Conservation (phyloP, 2,888 invertebrate genomes). For the Temnothorax ravouxi region DNA sequence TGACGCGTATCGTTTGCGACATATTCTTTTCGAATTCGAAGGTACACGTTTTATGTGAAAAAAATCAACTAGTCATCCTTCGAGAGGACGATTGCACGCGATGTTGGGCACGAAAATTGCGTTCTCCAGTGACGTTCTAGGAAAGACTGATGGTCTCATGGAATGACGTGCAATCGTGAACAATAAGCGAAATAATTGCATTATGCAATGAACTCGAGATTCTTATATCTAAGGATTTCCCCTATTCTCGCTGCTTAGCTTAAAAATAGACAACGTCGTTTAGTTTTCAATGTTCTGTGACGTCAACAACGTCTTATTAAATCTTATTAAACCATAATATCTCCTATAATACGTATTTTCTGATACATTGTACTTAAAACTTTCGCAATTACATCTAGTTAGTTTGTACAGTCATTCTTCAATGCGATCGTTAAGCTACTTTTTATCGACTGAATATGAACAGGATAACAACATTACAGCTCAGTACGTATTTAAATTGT, state of each 20-base stretch:
- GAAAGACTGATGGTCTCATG: slow-evolving; percentile 58
- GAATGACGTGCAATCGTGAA: slow-evolving; percentile 47
- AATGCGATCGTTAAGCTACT: background rate
- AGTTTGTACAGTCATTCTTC: background rate
- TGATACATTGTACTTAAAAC: background rate
- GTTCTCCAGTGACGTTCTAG: slow-evolving; percentile 38
- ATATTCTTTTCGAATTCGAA: slow-evolving; percentile 52
- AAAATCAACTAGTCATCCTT: slow-evolving; percentile 54
- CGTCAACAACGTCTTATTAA: slow-evolving; percentile 10
- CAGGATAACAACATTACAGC: background rate
- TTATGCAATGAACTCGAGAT: slow-evolving; percentile 65
- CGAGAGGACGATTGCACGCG: slow-evolving; percentile 53
- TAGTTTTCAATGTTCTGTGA: background rate
- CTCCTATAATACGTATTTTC: slow-evolving; percentile 8
- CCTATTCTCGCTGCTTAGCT: slow-evolving; percentile 13
- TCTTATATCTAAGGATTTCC: slow-evolving; percentile 58
- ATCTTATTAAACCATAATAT: slow-evolving; percentile 3
- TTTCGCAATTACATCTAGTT: slow-evolving; percentile 3
- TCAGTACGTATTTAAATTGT: background rate
- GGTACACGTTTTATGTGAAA: slow-evolving; percentile 30
- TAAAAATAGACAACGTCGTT: background rate
- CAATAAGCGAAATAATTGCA: slow-evolving; percentile 49
- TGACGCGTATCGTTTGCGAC: slow-evolving; percentile 31
- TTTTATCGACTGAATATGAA: background rate
- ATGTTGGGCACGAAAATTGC: slow-evolving; percentile 55